Evolutionary conservation across 1,140 invertebrate genomes (phyloP), one percentile per base, ranked within the genome.

Genomic region (Lethrus apterus): DNA sequence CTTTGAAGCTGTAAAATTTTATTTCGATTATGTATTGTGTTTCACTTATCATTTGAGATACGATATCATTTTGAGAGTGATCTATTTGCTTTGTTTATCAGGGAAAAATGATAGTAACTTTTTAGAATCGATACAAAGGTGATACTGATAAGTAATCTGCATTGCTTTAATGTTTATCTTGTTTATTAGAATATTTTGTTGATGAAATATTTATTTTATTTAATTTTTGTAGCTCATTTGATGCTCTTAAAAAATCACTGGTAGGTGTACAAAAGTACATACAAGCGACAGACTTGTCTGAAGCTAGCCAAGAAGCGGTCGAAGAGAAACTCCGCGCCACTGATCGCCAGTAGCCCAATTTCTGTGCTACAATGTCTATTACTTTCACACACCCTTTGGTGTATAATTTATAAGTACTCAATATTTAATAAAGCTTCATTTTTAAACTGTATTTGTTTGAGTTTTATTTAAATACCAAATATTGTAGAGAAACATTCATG

Each of bases 241-340:
- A 94, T 71, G 92, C 92, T 57, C 74, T 97, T 58, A 95, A 94
- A 75, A 93, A 93, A 68, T 90, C 92, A 49, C 75, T 97, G 61
- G 88, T 93, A 51, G 93, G 93, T 61, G 86, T 97, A 59, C 90
- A 93, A 73, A 94, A 94, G 75, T 94, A 93, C 75, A 90, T 97
- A 69, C 93, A 98, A 74, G 89, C 89, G 60, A 93, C 89, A 60
- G 89, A 93, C 68, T 76, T 89, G 60, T 89, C 89, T 52, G 89
- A 92, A 76, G 88, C 89, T 55, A 89, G 87, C 47, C 83, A 88
- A 58, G 88, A 92, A 70, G 85, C 87, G 56, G 89, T 93, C 44
- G 89, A 93, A 69, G 88, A 92, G 65, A 92, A 93, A 70, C 78
- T 93, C 56, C 83, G 89, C 72, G 83, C 87, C 67, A 93, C 86